Evolutionary conservation across 2,797 vertebrate species (phyloP), one percentile per base, ranked within the genome.

Genomic region (Enteromius radiatus): DNA sequence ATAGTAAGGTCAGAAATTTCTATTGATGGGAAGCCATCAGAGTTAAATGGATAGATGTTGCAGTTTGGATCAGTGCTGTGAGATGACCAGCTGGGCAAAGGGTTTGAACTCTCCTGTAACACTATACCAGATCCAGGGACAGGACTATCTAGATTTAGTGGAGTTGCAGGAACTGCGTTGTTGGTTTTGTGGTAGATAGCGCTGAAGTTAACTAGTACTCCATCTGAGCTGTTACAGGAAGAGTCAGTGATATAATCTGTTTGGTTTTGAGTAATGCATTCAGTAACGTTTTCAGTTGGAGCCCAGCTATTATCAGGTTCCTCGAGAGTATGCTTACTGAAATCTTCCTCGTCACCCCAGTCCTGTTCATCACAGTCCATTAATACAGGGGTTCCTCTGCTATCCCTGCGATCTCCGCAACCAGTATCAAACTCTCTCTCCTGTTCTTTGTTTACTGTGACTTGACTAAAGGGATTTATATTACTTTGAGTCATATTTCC

Each of bases 161-260:
- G 94, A 1, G 90, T 95, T 85, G 96, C 92, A 0, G 94, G 93
- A 15, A 91, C 93, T 52, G 93, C 90, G 81, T 94, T 94, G 45
- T 95, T 97, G 93, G 95, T 96, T 83, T 95, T 95, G 91, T 95
- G 95, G 89, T 99, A 99, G 80, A 99, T 98, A 41, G 98, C 89
- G 83, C 96, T 98, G 92, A 99, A 98, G 84, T 97, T 99, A 81
- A 99, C 97, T 63, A 99, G 92, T 54, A 98, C 91, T 0, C 98
- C 98, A 0, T 99, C 97, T 0, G 97, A 99, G 65, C 97, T 98
- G 92, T 96, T 97, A 88, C 96, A 98, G 74, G 97, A 99, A 0
- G 96, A 98, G 93, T 98, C 97, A 0, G 96, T 98, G 87, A 93
- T 88, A 0, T 94, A 95, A 71, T 96, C 96, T 86, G 94, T 92